Evolutionary conservation across 2,888 invertebrate genomes (phyloP).

Genomic region (Lysandra bellargus): DNA sequence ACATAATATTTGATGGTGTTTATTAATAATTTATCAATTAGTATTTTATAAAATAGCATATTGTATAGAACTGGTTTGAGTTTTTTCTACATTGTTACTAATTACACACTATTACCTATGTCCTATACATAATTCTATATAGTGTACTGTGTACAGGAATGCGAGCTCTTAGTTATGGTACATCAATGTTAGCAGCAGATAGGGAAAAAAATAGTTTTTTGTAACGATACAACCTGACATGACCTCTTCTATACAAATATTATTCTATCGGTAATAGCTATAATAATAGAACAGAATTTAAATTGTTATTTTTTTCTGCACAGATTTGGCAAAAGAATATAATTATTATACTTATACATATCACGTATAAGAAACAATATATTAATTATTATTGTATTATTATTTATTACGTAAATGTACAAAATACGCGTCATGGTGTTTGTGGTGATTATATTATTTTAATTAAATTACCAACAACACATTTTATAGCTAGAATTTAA

Average conservation of each 20-base stretch:
- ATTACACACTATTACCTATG: no score
- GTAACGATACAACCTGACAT: slow-evolving; percentile 56
- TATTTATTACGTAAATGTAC: neutral
- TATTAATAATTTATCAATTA: no score
- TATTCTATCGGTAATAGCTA: slow-evolving; percentile 49
- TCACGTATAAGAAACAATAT: no score
- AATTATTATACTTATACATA: no score
- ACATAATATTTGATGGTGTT: no score
- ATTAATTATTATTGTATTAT: no score
- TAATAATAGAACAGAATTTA: neutral
- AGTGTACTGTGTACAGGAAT: neutral
- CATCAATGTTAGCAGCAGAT: slow-evolving; percentile 43
- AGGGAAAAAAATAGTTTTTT: slow-evolving; percentile 69
- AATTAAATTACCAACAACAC: neutral
- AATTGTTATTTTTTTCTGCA: neutral
- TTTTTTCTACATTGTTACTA: no score
- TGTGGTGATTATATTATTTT: neutral
- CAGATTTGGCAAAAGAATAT: neutral
- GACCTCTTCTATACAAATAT: slow-evolving; percentile 72
- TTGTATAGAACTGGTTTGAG: no score
- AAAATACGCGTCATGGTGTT: neutral
- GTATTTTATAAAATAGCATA: no score
- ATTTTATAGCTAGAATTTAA: neutral
- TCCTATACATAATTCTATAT: no score
- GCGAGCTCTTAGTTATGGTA: neutral